phyloP scores from a whole-genome alignment of 1,140 invertebrate genomes.

The Apis laboriosa region DNA sequence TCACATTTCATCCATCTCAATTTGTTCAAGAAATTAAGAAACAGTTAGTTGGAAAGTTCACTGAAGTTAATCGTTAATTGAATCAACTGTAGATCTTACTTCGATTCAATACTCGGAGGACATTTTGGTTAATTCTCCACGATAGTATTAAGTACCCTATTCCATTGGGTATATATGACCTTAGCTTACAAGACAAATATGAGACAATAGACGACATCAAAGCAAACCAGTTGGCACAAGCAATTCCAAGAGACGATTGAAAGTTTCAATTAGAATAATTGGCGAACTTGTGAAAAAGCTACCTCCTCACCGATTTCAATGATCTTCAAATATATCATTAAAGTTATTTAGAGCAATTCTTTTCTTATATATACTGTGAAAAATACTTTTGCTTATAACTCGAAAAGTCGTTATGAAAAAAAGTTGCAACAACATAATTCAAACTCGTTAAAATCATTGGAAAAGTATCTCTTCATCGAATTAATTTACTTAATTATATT shows the following conservation, averaged over 20 bases:
- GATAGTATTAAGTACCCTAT: conserved; percentile 27
- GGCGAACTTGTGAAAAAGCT: no score
- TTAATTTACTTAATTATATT: background rate
- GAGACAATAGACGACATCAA: conserved; percentile 10
- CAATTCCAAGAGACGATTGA: conserved; percentile 6
- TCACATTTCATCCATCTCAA: background rate
- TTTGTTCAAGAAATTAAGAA: conserved; percentile 4
- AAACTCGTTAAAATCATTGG: no score
- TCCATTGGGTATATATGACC: conserved; percentile 13
- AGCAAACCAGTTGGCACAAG: background rate
- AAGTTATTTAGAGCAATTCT: no score
- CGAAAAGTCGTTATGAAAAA: no score
- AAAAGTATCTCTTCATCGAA: no score
- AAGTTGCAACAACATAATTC: no score
- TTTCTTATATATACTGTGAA: no score
- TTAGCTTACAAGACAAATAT: conserved; percentile 19
- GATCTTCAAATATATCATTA: no score
- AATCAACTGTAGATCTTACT: conserved; percentile 9
- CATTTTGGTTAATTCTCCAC: conserved; percentile 3
- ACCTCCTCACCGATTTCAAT: no score
- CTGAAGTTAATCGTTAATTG: conserved; percentile 16
- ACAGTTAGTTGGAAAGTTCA: background rate
- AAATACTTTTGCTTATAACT: no score
- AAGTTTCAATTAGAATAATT: conserved; percentile 2
- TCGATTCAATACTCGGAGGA: background rate